Base-by-base conservation (phyloP, 2,888 invertebrate genomes). In the Malthinus seriepunctatus region DNA sequence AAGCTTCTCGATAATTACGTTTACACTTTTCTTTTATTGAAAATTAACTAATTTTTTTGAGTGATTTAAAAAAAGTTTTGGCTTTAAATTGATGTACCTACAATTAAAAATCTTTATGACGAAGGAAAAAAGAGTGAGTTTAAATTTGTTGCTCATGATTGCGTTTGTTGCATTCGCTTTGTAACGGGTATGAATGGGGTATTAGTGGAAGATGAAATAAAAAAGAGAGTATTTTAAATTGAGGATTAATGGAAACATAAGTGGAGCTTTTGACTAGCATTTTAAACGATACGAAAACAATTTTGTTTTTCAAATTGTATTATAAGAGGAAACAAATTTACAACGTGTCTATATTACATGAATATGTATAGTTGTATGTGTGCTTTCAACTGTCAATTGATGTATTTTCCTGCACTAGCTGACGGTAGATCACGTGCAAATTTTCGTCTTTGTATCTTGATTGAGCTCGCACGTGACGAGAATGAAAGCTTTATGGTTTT, bases 341-440 rank as follows among this genome's bases (percentile, higher is more conserved):
- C 8, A 51, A 23, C 44, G 33, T 53, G 37, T 23, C 39, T 38
- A 49, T 46, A 51, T 59, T 60, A 47, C 55, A 56, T 56, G 60
- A 56, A 56, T 60, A 60, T 60, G 51, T 60, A 56, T 60, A 35
- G 49, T 48, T 58, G 49, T 59, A 54, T 59, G 54, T 59, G 55
- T 44, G 51, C 51, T 56, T 60, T 60, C 56, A 57, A 55, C 51
- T 51, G 57, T 47, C 53, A 62, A 60, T 64, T 60, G 56, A 63
- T 65, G 69, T 72, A 69, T 72, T 71, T 70, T 71, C 55, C 51
- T 58, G 55, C 58, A 53, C 66, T 67, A 69, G 67, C 71, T 69
- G 71, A 70, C 70, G 72, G 72, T 69, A 68, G 74, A 75, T 77
- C 77, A 76, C 75, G 76, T 75, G 76, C 76, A 77, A 78, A 78